These are phyloP conservation scores for Bimastos eiseni DNA, from an alignment of 2,888 invertebrate species.

Conservation along the genomic window DNA sequence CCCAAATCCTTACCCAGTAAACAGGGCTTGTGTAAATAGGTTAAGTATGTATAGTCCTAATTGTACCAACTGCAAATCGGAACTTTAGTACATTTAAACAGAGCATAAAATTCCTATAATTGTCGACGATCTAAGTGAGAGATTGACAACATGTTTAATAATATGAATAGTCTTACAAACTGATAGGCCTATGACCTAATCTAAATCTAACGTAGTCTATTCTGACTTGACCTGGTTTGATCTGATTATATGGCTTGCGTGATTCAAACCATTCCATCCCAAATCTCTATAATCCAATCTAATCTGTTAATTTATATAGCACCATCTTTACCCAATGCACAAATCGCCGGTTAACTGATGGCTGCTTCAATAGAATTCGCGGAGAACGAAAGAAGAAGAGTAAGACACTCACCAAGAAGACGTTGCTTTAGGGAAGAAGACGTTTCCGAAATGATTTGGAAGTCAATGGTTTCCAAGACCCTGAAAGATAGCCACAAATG, in stretches of 20 bases:
- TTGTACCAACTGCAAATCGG: too few species aligned
- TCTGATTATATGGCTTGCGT: background rate
- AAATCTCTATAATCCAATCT: background rate
- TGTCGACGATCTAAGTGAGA: too few species aligned
- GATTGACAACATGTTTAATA: too few species aligned
- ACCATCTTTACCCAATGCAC: background rate
- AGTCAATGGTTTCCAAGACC: background rate
- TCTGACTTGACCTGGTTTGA: background rate
- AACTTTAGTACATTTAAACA: too few species aligned
- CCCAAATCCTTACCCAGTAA: background rate
- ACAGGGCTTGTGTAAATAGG: too few species aligned
- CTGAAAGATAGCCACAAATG: background rate
- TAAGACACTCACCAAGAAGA: background rate
- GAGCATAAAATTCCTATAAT: too few species aligned
- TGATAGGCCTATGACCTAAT: background rate
- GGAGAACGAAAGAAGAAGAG: background rate
- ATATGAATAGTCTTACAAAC: background rate
- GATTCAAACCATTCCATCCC: background rate
- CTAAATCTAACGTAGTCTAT: background rate
- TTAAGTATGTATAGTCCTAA: too few species aligned
- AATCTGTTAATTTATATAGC: background rate
- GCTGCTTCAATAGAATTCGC: background rate
- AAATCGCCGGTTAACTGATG: background rate
- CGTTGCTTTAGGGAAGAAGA: background rate
- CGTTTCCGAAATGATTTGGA: background rate